These are phyloP conservation scores for Sebastiscus albofasciatus DNA, from an alignment of 2,797 vertebrate genomes.

Conservation along the genomic window DNA sequence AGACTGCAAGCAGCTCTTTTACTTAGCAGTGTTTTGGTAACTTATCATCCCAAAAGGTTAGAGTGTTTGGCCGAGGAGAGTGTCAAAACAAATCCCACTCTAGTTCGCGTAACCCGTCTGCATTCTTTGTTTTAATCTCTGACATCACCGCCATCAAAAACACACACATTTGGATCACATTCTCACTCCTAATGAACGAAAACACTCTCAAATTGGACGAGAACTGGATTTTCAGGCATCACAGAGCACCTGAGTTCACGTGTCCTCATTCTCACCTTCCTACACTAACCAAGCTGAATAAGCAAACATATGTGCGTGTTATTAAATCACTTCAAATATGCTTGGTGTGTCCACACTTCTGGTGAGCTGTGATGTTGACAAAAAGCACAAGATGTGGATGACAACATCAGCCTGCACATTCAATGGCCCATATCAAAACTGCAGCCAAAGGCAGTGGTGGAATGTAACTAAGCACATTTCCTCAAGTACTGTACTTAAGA, in stretches of 20 bases:
- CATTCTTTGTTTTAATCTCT: not conserved
- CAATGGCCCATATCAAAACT: not conserved
- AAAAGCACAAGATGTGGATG: constrained; percentile 18
- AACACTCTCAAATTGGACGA: not conserved
- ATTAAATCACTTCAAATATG: not conserved
- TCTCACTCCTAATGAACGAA: not conserved
- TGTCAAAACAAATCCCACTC: constrained; percentile 14
- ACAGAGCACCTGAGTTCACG: not conserved
- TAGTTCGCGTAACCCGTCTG: not conserved
- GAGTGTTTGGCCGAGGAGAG: not conserved
- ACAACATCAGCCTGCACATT: not conserved
- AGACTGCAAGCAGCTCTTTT: not conserved
- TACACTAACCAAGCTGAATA: not conserved
- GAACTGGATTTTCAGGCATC: not conserved
- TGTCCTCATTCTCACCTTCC: constrained; percentile 6
- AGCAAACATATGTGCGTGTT: not conserved
- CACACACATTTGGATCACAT: not conserved
- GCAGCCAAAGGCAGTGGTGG: not conserved
- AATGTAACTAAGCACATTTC: not conserved
- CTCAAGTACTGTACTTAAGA: not conserved
- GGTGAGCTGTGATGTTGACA: constrained; percentile 18
- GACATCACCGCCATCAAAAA: not conserved
- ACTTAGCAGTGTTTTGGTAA: not conserved
- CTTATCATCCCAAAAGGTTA: not conserved
- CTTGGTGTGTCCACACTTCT: not conserved